These are phyloP conservation scores for Capra hircus DNA, from an alignment of 2,113 vertebrate species.

Conservation along the genomic window DNA sequence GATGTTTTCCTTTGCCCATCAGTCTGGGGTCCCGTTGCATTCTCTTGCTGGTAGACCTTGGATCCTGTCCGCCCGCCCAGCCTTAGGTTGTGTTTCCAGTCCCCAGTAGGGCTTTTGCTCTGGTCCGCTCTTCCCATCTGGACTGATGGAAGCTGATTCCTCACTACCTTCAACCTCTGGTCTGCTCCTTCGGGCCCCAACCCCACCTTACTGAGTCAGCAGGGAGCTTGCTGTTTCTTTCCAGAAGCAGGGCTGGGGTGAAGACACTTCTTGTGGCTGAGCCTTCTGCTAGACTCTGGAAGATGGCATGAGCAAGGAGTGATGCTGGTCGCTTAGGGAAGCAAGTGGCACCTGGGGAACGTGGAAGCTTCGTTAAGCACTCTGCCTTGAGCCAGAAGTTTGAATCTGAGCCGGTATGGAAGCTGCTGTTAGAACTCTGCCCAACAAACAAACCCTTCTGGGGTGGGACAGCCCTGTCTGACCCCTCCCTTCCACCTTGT, in stretches of 20 bases:
- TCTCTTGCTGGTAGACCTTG: too few species aligned
- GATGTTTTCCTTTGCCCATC: background rate
- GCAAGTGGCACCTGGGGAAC: background rate
- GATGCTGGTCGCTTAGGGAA: background rate
- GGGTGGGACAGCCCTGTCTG: background rate
- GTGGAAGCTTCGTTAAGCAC: rapidly evolving
- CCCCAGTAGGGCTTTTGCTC: background rate
- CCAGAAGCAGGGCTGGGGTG: background rate
- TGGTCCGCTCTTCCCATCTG: too few species aligned
- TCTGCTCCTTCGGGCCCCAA: background rate
- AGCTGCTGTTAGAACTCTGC: background rate
- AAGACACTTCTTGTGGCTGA: background rate
- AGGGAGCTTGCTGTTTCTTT: background rate
- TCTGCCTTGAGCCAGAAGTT: background rate
- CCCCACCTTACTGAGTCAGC: background rate
- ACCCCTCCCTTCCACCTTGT: background rate
- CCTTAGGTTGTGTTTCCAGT: background rate
- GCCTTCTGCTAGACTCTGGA: background rate
- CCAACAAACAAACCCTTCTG: background rate
- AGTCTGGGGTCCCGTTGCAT: background rate
- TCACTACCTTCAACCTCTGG: background rate
- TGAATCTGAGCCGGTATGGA: background rate
- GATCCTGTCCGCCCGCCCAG: background rate
- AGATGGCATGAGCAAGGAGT: background rate
- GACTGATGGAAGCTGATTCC: background rate